Base-by-base conservation (phyloP, 2,113 vertebrate species). In the Barnardius zonarius region DNA sequence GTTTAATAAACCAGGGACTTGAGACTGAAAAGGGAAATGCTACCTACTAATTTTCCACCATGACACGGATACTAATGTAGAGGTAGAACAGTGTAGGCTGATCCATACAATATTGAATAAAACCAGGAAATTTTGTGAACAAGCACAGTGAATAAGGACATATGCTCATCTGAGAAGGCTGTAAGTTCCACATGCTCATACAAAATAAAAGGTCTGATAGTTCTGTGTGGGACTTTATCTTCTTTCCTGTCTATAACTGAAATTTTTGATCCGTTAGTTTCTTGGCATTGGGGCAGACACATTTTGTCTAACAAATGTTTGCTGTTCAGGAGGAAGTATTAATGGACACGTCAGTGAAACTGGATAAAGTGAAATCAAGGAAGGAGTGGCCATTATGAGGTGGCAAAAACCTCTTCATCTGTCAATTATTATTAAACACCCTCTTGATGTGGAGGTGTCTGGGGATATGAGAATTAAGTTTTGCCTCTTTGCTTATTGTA, bases 221-320 rank as follows among this genome's bases (percentile, higher is more conserved):
- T 30, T 89, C 33, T 67, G 19, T 49, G 37, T 23, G 10, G 20
- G 31, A 49, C 31, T 67, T 76, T 61, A 35, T 37, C 51, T 73
- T 79, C 41, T 35, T 68, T 51, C 25, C 9, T 63, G 11, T 48
- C 25, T 59, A 1, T 55, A 67, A 41, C 9, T n/a, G 41, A 41
- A 62, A 31, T 39, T 57, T 86, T 83, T 62, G 30, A 74, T 77
- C 17, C 18, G 83, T 72, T 25, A 44, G 3, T 39, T 83, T 48
- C 28, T 66, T 63, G 30, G 13, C 12, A 30, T 43, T 69, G 12
- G 10, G 89, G 18, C 41, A 11, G 39, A 59, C 59, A 86, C 11
- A 62, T 90, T 61, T 70, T 79, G 15, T 94, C 91, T 83, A 22
- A 91, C 83, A 93, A 86, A 57, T 41, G 3, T 41, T 63, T 79